Conservation (phyloP, 2,113 vertebrate species). For the Microtus ochrogaster region DNA sequence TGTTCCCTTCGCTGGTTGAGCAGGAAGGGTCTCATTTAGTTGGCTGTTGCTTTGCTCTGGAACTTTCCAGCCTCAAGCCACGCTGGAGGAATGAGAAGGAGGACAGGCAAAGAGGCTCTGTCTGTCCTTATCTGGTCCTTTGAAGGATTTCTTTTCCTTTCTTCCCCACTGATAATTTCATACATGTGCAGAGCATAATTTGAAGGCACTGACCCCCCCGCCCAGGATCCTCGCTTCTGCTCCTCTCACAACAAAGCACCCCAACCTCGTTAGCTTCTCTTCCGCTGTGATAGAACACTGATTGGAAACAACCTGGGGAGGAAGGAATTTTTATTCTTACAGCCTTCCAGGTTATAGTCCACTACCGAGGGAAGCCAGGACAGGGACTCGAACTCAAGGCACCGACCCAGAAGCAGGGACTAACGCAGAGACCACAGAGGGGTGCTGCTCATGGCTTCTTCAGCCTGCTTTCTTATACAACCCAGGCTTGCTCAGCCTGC, state of each 20-base stretch:
- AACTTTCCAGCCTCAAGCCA: neutral
- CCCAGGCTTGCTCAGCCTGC: neutral
- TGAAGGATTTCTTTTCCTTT: neutral
- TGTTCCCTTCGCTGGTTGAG: neutral
- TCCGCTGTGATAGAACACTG: neutral
- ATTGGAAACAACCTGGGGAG: neutral
- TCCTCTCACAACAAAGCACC: neutral
- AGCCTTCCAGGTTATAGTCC: too few relatives aligned
- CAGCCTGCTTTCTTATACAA: neutral
- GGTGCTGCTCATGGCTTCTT: neutral
- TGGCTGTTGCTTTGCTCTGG: neutral
- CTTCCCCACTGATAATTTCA: neutral
- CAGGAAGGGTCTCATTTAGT: neutral
- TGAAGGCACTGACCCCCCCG: neutral
- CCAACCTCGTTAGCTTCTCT: neutral
- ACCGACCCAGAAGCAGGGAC: neutral
- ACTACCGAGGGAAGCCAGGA: too few relatives aligned
- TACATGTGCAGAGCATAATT: neutral
- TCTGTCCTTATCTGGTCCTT: neutral
- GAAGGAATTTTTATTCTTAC: neutral
- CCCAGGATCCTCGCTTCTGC: neutral
- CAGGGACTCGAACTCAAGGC: neutral
- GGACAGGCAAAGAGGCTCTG: neutral
- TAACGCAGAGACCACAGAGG: neutral
- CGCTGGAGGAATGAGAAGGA: rapidly evolving